Evolutionary conservation across 1,140 invertebrate species (phyloP).

Genomic region (Caerostris extrusa): DNA sequence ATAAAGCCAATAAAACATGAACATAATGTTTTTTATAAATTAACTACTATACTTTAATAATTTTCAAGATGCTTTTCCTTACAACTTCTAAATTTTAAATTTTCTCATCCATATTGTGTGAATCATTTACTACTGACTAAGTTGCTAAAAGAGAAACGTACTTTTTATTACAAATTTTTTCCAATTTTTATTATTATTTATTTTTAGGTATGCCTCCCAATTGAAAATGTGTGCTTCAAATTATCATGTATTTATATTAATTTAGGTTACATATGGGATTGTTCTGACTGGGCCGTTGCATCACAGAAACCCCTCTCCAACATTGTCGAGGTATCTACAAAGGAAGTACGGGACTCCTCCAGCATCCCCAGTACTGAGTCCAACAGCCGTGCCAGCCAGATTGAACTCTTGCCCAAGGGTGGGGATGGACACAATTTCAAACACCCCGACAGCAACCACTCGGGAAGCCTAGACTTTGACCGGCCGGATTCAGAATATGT

Average conservation of each 20-base stretch:
- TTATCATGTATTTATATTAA: neutral
- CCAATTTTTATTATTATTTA: too few species aligned
- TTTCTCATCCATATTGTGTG: too few species aligned
- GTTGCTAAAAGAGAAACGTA: too few species aligned
- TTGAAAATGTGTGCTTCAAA: too few species aligned
- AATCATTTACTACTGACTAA: too few species aligned
- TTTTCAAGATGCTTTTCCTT: too few species aligned
- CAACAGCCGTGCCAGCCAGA: slow-evolving; percentile 83
- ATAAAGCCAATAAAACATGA: too few species aligned
- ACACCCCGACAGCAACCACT: slow-evolving; percentile 81
- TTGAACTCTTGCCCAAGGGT: slow-evolving; percentile 69
- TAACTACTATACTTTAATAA: too few species aligned
- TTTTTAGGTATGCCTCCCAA: too few species aligned
- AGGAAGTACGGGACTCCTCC: slow-evolving; percentile 94
- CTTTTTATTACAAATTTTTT: too few species aligned
- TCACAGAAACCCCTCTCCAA: slow-evolving; percentile 92
- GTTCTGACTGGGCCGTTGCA: slow-evolving; percentile 94
- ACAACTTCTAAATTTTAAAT: too few species aligned
- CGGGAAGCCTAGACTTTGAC: slow-evolving; percentile 81
- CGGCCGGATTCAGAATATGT: slow-evolving; percentile 86
- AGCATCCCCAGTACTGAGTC: slow-evolving; percentile 94
- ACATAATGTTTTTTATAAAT: too few species aligned
- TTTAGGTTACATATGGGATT: slow-evolving; percentile 96
- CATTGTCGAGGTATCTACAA: slow-evolving; percentile 94
- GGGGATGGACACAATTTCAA: neutral